These are phyloP conservation scores for human (Homo sapiens) DNA, from an alignment of 2,113 vertebrate genomes.

Conservation along the genomic window GRCh38 chr5:22805001-22805500, in stretches of 20 bases:
- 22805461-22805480: neutral
- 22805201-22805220: neutral
- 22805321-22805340: neutral
- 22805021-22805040: neutral
- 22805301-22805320: neutral
- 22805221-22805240: neutral
- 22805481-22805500: neutral
- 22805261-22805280: neutral
- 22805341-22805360: neutral
- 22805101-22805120: neutral
- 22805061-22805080: neutral
- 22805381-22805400: neutral
- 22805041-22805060: neutral
- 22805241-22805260: neutral
- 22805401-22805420: neutral
- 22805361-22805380: neutral
- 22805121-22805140: neutral
- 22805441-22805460: neutral
- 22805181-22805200: neutral
- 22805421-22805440: neutral
- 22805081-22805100: neutral
- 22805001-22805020: neutral
- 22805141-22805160: neutral
- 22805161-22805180: neutral
- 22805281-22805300: neutral